These are phyloP conservation scores for Petromus typicus DNA, from an alignment of 2,113 vertebrate genomes.

Conservation along the genomic window DNA sequence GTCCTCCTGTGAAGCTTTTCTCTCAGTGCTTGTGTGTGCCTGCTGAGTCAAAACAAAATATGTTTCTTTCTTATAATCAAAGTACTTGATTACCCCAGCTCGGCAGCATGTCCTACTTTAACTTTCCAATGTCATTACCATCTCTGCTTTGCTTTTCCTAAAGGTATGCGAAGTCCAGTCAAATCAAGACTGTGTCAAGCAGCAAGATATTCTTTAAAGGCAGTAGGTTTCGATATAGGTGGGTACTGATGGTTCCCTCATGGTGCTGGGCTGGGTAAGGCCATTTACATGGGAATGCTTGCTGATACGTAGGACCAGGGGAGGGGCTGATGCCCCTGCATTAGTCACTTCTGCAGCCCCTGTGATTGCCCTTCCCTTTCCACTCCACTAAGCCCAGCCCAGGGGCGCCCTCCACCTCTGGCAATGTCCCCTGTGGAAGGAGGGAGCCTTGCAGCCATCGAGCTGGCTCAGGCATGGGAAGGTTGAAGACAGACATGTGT, in stretches of 20 bases:
- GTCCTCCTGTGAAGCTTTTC: background rate
- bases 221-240: constrained; percentile 98
- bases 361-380: background rate
- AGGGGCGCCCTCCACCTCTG: background rate
- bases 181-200: constrained; percentile 98
- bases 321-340: background rate
- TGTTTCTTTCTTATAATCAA: background rate
- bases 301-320: background rate
- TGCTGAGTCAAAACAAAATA: background rate
- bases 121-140: constrained; percentile 38
- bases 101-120: background rate
- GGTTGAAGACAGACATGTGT: background rate
- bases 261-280: too few relatives aligned
- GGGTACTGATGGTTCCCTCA: constrained; percentile 57
- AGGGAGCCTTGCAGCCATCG: background rate
- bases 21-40: background rate
- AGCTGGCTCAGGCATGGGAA: background rate
- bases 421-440: background rate
- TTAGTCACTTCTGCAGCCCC: background rate
- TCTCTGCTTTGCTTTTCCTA: constrained; percentile 71
- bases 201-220: constrained; percentile 99
- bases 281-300: background rate
- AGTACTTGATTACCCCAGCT: background rate
- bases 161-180: constrained; percentile 99
- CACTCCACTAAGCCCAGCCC: background rate